phyloP scores from a whole-genome alignment of 2,113 vertebrate species.

The Alexandromys fortis region DNA sequence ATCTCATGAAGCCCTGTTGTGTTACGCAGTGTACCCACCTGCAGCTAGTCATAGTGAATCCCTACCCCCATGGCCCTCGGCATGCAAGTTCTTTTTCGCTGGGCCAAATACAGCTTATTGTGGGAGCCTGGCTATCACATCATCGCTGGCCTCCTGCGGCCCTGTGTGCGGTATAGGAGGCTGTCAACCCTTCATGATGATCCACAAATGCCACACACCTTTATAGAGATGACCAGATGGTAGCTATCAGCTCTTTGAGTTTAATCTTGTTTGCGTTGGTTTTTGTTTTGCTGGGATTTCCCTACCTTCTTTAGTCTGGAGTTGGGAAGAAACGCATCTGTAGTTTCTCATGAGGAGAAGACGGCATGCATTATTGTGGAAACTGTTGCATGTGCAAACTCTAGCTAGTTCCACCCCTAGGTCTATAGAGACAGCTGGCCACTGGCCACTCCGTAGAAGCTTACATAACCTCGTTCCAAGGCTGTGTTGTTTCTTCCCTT shows the following conservation, averaged over 20 bases:
- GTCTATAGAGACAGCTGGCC: slow-evolving; percentile 83
- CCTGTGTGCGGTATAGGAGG: slow-evolving; percentile 89
- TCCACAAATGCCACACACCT: slow-evolving; percentile 84
- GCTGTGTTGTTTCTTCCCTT: slow-evolving; percentile 88
- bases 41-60: slow-evolving; percentile 77
- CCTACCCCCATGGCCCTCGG: slow-evolving; percentile 68
- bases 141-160: slow-evolving; percentile 85
- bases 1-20: slow-evolving; percentile 86
- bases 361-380: slow-evolving; percentile 83
- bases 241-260: slow-evolving; percentile 83
- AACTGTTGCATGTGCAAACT: slow-evolving; percentile 82
- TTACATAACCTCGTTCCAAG: slow-evolving; percentile 86
- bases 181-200: slow-evolving; percentile 84
- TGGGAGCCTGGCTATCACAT: slow-evolving; percentile 85
- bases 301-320: slow-evolving; percentile 71
- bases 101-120: slow-evolving; percentile 84
- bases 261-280: slow-evolving; percentile 81
- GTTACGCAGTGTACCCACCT: slow-evolving; percentile 82
- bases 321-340: slow-evolving; percentile 68
- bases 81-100: slow-evolving; percentile 77
- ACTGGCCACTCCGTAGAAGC: slow-evolving; percentile 84
- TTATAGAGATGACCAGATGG: slow-evolving; percentile 85
- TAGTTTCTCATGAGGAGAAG: slow-evolving; percentile 80
- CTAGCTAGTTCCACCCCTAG: slow-evolving; percentile 84
- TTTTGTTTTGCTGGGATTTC: slow-evolving; percentile 84